phyloP scores from a whole-genome alignment of 2,113 vertebrate species.

The Sorex fumeus region DNA sequence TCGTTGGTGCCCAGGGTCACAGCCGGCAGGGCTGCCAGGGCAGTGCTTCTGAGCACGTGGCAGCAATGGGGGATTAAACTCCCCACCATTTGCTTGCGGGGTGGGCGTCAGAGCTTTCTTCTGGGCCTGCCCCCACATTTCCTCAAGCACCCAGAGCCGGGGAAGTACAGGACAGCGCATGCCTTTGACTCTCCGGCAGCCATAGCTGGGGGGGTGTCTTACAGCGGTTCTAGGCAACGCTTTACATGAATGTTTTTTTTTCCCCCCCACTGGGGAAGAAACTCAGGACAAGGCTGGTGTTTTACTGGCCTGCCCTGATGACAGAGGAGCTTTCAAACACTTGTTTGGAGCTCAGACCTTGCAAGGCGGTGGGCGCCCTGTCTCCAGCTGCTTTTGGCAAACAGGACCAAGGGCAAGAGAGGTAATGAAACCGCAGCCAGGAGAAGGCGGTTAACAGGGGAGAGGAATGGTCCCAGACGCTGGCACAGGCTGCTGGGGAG shows the following conservation, averaged over 20 bases:
- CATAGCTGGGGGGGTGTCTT: not conserved
- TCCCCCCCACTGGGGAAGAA: conserved; percentile 10
- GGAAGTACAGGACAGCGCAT: conserved; percentile 19
- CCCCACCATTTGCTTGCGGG: too few species aligned
- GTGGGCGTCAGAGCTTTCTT: too few species aligned
- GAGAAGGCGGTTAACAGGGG: conserved; percentile 16
- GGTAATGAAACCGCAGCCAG: not conserved
- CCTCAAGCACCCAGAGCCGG: conserved; percentile 46
- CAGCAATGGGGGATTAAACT: too few species aligned
- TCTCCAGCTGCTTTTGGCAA: conserved; percentile 2
- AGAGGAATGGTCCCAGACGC: conserved; percentile 46
- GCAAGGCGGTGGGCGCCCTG: too few species aligned
- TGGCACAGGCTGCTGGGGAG: not conserved
- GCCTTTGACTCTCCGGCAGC: conserved; percentile 40
- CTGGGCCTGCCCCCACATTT: too few species aligned
- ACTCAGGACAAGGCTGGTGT: not conserved
- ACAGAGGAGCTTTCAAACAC: conserved; percentile 29
- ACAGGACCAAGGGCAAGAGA: conserved; percentile 43
- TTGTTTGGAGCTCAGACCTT: not conserved
- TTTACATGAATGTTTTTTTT: not conserved
- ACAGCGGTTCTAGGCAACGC: not conserved
- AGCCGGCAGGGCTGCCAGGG: too few species aligned
- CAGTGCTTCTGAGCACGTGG: too few species aligned
- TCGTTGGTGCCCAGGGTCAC: too few species aligned
- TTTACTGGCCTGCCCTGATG: not conserved